Evolutionary conservation across 2,888 invertebrate species (phyloP), one percentile per base, ranked within the genome.

Genomic region (Drosophila pullipes): DNA sequence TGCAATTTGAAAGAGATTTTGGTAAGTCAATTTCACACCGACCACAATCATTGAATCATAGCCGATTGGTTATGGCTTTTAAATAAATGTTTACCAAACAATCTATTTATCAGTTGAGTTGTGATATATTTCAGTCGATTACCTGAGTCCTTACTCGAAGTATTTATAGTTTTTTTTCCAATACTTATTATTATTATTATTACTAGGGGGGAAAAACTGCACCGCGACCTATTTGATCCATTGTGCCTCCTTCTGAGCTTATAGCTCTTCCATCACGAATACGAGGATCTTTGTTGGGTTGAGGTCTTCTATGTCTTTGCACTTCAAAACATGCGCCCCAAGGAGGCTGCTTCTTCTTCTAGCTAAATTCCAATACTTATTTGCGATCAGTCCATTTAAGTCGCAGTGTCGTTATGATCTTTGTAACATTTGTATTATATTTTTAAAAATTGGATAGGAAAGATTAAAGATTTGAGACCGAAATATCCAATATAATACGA

Each of bases 1-100:
- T 68, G 83, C 80, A 74, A 63, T 74, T 84, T 76, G 85, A 77
- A 69, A 69, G 59, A 69, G 83, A 85, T 76, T 87, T 85, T 76
- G 90, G 85, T 85, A 53, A 31, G 83, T 9, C 16, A 4, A 47
- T 16, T 47, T 47, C 13, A 3, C 47, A 22, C 1, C 44, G 11
- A 22, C 13, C 11, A 22, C 44, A 41, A 41, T n/a, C n/a, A 4
- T 10, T 41, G 41, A n/a, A 9, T 41, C 10, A 10, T n/a, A n/a
- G 2, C 41, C n/a, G n/a, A 11, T 41, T 41, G 11, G 0, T 22
- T 13, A 11, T 5, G 11, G 44, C 5, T 22, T 22, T 44, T 11
- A 3, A 37, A 18, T 37, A 37, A 0, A 11, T 2, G 5, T 22
- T 22, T 16, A 6, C 16, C 2, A 37, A 6, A 37, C 6, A 6